phyloP scores from a whole-genome alignment of 2,113 vertebrate genomes.

The Charadrius vociferus region DNA sequence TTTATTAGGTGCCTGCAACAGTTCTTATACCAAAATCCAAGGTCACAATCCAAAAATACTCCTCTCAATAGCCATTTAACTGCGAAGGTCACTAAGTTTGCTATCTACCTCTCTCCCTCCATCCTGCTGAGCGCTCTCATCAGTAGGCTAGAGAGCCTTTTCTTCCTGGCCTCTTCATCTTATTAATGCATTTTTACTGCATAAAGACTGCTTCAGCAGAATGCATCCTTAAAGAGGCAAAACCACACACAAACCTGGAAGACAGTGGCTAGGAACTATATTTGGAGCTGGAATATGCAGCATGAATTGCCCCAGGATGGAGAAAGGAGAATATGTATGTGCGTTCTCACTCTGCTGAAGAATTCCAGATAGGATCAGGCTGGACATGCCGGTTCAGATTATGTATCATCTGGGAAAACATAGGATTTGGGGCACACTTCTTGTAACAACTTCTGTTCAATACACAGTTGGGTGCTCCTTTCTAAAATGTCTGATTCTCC shows the following conservation, averaged over 20 bases:
- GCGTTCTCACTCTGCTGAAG: neutral
- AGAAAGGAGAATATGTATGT: rapidly evolving
- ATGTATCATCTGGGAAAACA: neutral
- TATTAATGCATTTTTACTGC: neutral
- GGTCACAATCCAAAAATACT: neutral
- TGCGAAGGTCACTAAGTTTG: neutral
- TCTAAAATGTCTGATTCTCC: neutral
- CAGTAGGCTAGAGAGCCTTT: neutral
- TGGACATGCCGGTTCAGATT: neutral
- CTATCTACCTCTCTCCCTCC: neutral
- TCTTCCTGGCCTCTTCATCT: neutral
- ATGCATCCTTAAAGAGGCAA: neutral
- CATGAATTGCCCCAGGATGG: neutral
- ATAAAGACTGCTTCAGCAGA: neutral
- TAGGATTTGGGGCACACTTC: neutral
- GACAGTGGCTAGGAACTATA: neutral
- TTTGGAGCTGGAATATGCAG: neutral
- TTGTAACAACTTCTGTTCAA: neutral
- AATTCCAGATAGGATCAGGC: neutral
- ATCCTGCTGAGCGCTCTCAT: neutral
- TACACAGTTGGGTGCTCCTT: neutral
- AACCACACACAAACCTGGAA: neutral
- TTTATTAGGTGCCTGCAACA: neutral
- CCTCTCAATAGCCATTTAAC: neutral
- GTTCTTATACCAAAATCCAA: conserved; percentile 1